Base-by-base conservation (phyloP, 2,888 invertebrate species). In the Diachrysia chrysitis region DNA sequence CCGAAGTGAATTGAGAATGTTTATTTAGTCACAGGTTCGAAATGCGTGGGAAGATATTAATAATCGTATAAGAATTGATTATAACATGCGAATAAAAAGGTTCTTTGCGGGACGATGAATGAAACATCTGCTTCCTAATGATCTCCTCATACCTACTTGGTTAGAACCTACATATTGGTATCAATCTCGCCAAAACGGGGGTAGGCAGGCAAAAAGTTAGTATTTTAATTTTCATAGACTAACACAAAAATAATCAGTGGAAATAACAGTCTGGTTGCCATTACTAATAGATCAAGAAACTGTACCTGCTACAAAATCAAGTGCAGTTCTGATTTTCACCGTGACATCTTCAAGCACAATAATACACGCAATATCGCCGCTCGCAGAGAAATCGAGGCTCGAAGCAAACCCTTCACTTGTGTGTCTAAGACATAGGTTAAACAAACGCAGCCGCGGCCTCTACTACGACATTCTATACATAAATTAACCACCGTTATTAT, bases 401-500 rank as follows among this genome's bases (percentile, higher is more conserved):
- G 48, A 51, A 19, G 48, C 48, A 35, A 67, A 60, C 81, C 81
- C 81, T 82, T 82, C 82, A 82, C 81, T 82, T 73, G 48, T 60
- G 63, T 58, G 64, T 58, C 62, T 69, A 69, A 64, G 59, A 69
- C 78, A 74, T 70, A 76, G 69, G 67, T 66, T 67, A 75, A 56
- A 72, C 65, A 73, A 65, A 73, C 32, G 42, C 71, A 74, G 53
- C 35, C 57, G 46, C 64, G 72, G 66, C 76, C 81, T 81, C 66
- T 71, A 71, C 57, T 57, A 68, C 67, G 60, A 63, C 78, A 81
- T 81, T 78, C 82, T 78, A 75, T 71, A 81, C 81, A 81, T 81
- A 79, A 71, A 81, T 81, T 81, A 81, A 65, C 58, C 62, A 67
- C 66, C 63, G 70, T 66, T 73, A 69, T 58, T 42, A 56, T 66